These are phyloP conservation scores for Chrysaora quinquecirrha DNA, from an alignment of 30 jellyfish, hydroid and myxozoan genomes.

Conservation along the genomic window DNA sequence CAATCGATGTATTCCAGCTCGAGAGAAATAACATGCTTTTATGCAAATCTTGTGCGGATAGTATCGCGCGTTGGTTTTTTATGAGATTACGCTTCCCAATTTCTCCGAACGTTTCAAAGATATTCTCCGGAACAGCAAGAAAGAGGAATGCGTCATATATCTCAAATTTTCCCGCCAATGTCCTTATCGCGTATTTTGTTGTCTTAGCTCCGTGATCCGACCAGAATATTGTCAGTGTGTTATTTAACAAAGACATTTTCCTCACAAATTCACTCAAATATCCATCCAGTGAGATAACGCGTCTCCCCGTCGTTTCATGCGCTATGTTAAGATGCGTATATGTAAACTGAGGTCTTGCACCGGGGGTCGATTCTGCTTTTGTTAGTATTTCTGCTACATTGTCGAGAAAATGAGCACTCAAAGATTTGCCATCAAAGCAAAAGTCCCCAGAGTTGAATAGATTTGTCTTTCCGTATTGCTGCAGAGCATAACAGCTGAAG, in stretches of 20 bases:
- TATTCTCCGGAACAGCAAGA: slow-evolving; percentile 41
- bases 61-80: slow-evolving; percentile 64
- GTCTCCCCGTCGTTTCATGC: slow-evolving; percentile 87
- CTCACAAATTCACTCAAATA: slow-evolving; percentile 38
- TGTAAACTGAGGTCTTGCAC: slow-evolving; percentile 68
- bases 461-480: slow-evolving; percentile 69
- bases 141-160: slow-evolving; percentile 80
- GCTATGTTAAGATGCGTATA: slow-evolving; percentile 91
- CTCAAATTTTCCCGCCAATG: slow-evolving; percentile 86
- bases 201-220: slow-evolving; percentile 97
- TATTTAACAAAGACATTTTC: slow-evolving; percentile 20
- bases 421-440: slow-evolving; percentile 83
- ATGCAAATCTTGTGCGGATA: slow-evolving; percentile 71
- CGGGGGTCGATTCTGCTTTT: slow-evolving; percentile 38
- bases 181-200: slow-evolving; percentile 58
- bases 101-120: slow-evolving; percentile 26
- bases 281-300: slow-evolving; percentile 64
- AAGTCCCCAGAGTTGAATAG: slow-evolving; percentile 69
- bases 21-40: slow-evolving; percentile 44
- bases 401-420: slow-evolving; percentile 68
- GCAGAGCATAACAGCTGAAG: slow-evolving; percentile 68
- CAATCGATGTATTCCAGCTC: not conserved
- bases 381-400: slow-evolving; percentile 30
- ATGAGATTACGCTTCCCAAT: not conserved
- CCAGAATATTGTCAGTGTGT: slow-evolving; percentile 79